phyloP scores from a whole-genome alignment of 2,797 vertebrate genomes.

The Myoxocephalus aenaeus region DNA sequence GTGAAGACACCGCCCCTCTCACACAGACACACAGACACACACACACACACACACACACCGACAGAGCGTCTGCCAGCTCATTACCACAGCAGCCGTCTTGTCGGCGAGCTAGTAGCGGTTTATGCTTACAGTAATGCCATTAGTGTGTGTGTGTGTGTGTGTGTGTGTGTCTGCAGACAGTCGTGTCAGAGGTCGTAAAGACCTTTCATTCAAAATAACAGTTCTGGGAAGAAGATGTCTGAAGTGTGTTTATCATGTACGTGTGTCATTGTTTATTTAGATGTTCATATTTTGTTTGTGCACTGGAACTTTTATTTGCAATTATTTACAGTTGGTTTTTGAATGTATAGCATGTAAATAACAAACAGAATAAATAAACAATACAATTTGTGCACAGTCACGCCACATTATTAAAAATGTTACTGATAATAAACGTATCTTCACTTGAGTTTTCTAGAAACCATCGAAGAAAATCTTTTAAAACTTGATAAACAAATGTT shows the following conservation, averaged over 20 bases:
- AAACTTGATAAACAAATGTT: too few species aligned
- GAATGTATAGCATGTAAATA: background rate
- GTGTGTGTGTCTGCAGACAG: slow-evolving; percentile 49
- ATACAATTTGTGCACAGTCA: background rate
- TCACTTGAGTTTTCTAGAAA: too few species aligned
- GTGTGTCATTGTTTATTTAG: slow-evolving; percentile 16
- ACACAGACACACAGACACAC: slow-evolving; percentile 20
- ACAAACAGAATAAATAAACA: background rate
- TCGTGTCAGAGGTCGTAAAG: slow-evolving; percentile 71
- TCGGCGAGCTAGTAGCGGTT: slow-evolving; percentile 70
- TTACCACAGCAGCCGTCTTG: slow-evolving; percentile 78
- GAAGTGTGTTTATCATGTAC: slow-evolving; percentile 8
- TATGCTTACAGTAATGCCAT: slow-evolving; percentile 83
- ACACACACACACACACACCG: slow-evolving; percentile 33
- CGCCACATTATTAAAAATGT: background rate
- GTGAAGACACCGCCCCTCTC: slow-evolving; percentile 39
- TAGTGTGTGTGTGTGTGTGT: slow-evolving; percentile 56
- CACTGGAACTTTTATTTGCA: background rate
- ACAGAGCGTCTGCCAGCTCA: slow-evolving; percentile 78
- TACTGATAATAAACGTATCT: background rate
- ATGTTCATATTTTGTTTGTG: background rate
- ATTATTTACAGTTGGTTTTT: background rate
- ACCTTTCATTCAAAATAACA: slow-evolving; percentile 71
- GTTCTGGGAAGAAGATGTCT: slow-evolving; percentile 70
- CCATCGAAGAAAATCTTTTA: too few species aligned